phyloP scores from a whole-genome alignment of 2,113 vertebrate genomes.

The Gorsachius goisagi region DNA sequence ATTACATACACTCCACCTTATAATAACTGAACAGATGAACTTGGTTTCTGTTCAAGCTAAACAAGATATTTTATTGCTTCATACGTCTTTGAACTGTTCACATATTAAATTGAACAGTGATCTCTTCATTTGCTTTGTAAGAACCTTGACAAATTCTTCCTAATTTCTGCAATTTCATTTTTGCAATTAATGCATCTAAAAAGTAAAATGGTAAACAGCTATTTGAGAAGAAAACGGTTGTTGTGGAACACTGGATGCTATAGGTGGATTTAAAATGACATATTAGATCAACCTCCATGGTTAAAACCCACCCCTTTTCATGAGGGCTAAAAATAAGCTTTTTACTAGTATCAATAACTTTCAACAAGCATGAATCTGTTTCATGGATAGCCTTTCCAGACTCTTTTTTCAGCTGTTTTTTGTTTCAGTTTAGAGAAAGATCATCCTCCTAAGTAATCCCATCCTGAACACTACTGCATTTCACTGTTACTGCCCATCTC shows the following conservation, averaged over 20 bases:
- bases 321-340: background rate
- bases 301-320: background rate
- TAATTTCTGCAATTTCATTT: background rate
- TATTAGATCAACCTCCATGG: background rate
- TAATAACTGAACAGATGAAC: slow-evolving; percentile 42
- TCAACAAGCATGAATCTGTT: background rate
- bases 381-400: background rate
- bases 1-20: background rate
- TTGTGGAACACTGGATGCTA: background rate
- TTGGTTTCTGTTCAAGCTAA: background rate
- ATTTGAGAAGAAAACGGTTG: background rate
- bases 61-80: background rate
- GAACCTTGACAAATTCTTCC: background rate
- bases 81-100: background rate
- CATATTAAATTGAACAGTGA: background rate
- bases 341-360: background rate
- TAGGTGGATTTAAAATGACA: background rate
- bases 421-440: background rate
- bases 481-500: background rate
- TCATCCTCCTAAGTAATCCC: background rate
- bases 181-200: background rate
- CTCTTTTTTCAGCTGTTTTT: background rate
- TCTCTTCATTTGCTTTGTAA: background rate
- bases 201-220: background rate
- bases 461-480: background rate